phyloP scores from a whole-genome alignment of 2,113 vertebrate species.

The Phycodurus eques region DNA sequence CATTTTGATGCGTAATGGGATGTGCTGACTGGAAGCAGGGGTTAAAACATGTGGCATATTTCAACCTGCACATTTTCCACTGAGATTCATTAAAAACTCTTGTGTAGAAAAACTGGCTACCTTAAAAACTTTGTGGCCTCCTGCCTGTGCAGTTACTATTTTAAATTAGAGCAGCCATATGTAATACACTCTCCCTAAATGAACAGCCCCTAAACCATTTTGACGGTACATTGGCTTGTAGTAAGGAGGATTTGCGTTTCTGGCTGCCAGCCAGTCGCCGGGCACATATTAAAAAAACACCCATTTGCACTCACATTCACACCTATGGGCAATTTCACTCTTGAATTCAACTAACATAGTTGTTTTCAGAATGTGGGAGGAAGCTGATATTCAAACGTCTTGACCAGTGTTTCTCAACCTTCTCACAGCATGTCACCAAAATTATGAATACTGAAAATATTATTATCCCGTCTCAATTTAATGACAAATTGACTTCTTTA shows the following conservation, averaged over 20 bases:
- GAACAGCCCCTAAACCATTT: background rate
- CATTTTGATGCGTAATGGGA: constrained; percentile 23
- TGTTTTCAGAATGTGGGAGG: no score
- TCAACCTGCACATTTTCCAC: constrained; percentile 19
- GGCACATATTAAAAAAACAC: no score
- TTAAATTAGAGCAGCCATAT: background rate
- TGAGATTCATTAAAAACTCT: background rate
- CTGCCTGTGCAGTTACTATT: background rate
- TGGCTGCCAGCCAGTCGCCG: no score
- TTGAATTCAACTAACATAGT: no score
- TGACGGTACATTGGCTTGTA: background rate
- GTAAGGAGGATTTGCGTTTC: background rate
- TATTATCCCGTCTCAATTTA: no score
- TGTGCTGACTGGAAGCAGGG: constrained; percentile 12
- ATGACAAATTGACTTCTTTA: no score
- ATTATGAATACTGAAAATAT: no score
- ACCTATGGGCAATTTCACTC: no score
- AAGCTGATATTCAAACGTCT: no score
- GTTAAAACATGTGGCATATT: constrained; percentile 3
- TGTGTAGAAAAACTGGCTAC: background rate
- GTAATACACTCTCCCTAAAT: background rate
- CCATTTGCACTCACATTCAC: no score
- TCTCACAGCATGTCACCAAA: no score
- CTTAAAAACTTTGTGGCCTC: background rate
- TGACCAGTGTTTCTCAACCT: no score